Evolutionary conservation across 2,113 vertebrate species (phyloP).

Genomic region (Platysternon megacephalum): DNA sequence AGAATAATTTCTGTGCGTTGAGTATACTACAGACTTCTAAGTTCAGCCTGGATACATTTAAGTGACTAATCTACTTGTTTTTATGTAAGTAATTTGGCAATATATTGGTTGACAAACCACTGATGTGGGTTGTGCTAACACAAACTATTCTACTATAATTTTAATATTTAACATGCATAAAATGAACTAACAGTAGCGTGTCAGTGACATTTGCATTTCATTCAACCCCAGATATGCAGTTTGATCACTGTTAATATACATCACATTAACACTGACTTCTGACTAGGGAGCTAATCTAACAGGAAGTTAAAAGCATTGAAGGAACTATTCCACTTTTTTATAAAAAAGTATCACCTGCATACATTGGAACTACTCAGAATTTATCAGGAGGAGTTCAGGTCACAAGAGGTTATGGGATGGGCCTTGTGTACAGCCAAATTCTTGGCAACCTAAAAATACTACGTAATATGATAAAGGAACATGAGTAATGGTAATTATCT

Average conservation of each 20-base stretch:
- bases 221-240: background rate
- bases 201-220: background rate
- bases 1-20: background rate
- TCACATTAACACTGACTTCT: background rate
- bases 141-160: background rate
- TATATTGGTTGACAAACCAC: constrained; percentile 4
- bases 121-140: background rate
- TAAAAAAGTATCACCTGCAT: background rate
- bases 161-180: background rate
- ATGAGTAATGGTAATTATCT: background rate
- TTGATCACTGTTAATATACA: background rate
- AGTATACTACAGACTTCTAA: constrained; percentile 23
- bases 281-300: background rate
- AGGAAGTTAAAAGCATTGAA: background rate
- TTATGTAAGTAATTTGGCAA: accelerated
- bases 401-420: too few relatives aligned
- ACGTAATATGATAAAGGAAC: background rate
- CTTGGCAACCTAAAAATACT: background rate
- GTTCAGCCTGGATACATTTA: background rate
- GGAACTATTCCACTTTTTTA: background rate
- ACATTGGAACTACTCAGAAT: too few relatives aligned
- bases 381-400: too few relatives aligned
- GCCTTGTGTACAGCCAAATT: background rate
- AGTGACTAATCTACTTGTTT: background rate
- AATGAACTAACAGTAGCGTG: background rate